Evolutionary conservation across 2,113 vertebrate genomes (phyloP), one percentile per base, ranked within the genome.

Genomic region (Aix galericulata): DNA sequence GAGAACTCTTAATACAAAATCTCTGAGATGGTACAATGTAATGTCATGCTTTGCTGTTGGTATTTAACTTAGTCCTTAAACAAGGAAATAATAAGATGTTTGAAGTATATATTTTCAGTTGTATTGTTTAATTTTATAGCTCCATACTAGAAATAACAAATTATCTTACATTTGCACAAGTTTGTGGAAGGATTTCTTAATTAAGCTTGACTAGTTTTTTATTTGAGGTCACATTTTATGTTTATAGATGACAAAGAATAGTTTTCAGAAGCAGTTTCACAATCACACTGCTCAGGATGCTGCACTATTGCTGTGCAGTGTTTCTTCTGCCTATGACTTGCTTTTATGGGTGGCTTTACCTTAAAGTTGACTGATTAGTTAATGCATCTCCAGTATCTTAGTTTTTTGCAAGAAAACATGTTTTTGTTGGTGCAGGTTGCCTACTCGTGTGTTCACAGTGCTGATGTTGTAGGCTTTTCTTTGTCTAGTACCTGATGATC

Each of bases 401-500:
- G 4, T 2, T 38, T 62, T 42, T 17, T 69, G 83, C 46, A 40
- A 36, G 32, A 60, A 64, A 46, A 9, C 31, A 1, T 75, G 0
- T 18, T 64, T 85, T 17, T 58, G 42, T 14, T 77, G 85, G 21
- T 0, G 0, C 56, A 11, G 16, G 17, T 4, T 64, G 78, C 34
- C 3, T 48, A 2, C 59, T 42, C 40, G 4, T 18, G 68, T 56
- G 46, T 52, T 86, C 17, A 9, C 60, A 36, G 20, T 53, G 2
- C 48, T 73, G 56, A 58, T 21, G 2, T 8, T 59, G 13, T 75
- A 13, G 64, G 21, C 32, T 73, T 88, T 3, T 93, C 72, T 64
- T 81, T 50, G 9, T 80, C 21, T 88, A 99, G 99, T 99, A 99
- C 96, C 97, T 99, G 95, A 99, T 99, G 99, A 99, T 99, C 96